Base-by-base conservation (phyloP, 2,113 vertebrate species). In the Myotis yumanensis region DNA sequence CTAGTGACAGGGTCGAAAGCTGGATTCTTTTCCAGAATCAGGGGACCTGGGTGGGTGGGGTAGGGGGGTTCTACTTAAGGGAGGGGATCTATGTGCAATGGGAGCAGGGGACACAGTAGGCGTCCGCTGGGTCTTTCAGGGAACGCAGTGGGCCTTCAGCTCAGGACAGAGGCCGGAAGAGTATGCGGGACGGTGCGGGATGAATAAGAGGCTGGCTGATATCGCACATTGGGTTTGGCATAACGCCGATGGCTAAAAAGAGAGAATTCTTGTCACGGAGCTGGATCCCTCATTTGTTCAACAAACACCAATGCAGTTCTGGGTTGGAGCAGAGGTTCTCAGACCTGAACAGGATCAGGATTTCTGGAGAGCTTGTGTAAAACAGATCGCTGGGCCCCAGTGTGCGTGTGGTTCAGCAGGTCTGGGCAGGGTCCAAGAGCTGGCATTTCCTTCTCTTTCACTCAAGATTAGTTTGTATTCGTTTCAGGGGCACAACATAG, bases 371-470 rank as follows among this genome's bases (percentile, higher is more conserved):
- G 59, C 28, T 2, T 51, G 28, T 69, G 32, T 46, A 18, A 62
- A 62, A 54, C n/a, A 23, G 40, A 51, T 15, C 0, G 0, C 35
- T 5, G 32, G 43, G 16, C 23, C 43, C 43, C 14, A 14, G 3
- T 22, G 20, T 16, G 11, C 0, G 7, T 72, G 62, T 11, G 23
- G 32, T 37, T 51, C 83, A 12, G 48, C 80, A 15, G 20, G n/a
- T 52, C 76, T 43, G 25, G 51, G 17, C 0, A 5, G 20, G 23
- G 14, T 20, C 71, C 40, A 25, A 62, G n/a, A 79, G 30, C 2
- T 16, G 11, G 71, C 43, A 30, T 51, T 15, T n/a, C 46, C 28
- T 32, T 76, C 28, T 25, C 11, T 40, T 20, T 76, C 8, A 68
- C 32, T 68, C 15, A 32, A 32, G n/a, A 68, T 68, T n/a, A n/a